Conservation (phyloP, 2,113 vertebrate species). For the Casuarius casuarius region DNA sequence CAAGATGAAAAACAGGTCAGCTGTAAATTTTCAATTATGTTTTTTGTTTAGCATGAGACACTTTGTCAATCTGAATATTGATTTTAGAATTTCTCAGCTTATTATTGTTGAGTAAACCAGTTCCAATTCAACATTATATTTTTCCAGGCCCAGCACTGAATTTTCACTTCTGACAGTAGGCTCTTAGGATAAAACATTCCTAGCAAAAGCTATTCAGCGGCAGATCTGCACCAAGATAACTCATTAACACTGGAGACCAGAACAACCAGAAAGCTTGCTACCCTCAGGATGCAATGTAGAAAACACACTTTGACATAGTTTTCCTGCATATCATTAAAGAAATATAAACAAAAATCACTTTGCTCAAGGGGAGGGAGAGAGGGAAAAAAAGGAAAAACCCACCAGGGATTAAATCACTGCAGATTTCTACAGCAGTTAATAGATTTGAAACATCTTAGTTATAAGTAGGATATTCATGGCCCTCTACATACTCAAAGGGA, state of each 20-base stretch:
- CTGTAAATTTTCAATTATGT: not conserved
- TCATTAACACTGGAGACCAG: not conserved
- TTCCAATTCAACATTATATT: not conserved
- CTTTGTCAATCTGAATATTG: not conserved
- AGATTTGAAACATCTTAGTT: not conserved
- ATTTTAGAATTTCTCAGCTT: not conserved
- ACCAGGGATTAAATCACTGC: not conserved
- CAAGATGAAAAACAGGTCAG: constrained; percentile 12
- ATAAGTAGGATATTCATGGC: not conserved
- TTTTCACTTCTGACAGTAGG: not conserved
- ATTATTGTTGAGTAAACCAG: not conserved
- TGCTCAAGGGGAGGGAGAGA: not conserved
- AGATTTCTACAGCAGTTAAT: not conserved
- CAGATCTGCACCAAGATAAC: rapidly evolving
- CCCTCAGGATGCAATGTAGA: not conserved
- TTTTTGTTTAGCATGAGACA: not conserved
- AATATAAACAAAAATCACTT: not conserved
- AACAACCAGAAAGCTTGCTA: not conserved
- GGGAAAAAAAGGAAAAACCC: not conserved
- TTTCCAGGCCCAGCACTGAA: not conserved
- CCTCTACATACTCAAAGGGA: not conserved
- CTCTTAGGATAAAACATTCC: not conserved
- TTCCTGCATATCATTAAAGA: constrained; percentile 5
- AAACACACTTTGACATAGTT: not conserved
- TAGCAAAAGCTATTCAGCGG: not conserved